These are phyloP conservation scores for Drosophila paramelanica DNA, from an alignment of 2,888 invertebrate genomes.

Conservation along the genomic window DNA sequence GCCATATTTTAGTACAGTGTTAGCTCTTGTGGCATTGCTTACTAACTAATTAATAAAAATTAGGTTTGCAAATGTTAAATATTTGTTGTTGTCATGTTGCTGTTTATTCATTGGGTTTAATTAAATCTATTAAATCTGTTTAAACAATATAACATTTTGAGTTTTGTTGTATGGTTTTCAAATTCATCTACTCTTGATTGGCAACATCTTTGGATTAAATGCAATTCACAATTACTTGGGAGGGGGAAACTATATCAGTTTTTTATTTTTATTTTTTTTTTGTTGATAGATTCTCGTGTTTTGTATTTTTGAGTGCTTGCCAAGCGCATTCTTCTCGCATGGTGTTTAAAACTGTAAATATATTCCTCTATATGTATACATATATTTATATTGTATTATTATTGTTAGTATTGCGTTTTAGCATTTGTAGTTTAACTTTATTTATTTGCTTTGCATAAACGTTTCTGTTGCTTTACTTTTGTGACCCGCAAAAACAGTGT, in stretches of 20 bases:
- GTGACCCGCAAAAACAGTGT: constrained; percentile 76
- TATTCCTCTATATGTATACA: constrained; percentile 47
- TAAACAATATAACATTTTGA: constrained; percentile 39
- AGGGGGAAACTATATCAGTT: constrained; percentile 28
- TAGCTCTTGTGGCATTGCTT: constrained; percentile 55
- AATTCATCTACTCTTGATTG: constrained; percentile 52
- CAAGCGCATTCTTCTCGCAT: constrained; percentile 58
- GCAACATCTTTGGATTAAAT: constrained; percentile 77
- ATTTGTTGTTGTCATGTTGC: constrained; percentile 33
- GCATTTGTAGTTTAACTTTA: constrained; percentile 55
- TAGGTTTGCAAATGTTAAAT: constrained; percentile 54
- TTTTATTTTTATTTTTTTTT: constrained; percentile 10
- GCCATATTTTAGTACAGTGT: constrained; percentile 40
- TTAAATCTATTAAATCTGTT: constrained; percentile 32
- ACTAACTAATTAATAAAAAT: constrained; percentile 75
- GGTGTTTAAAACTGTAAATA: constrained; percentile 52
- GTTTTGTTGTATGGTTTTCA: constrained; percentile 12
- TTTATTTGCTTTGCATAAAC: constrained; percentile 57
- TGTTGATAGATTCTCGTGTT: not conserved
- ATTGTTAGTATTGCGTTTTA: constrained; percentile 64
- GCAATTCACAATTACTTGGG: constrained; percentile 61
- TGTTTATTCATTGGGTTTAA: constrained; percentile 31
- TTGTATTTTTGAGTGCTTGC: constrained; percentile 22
- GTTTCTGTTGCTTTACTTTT: constrained; percentile 40
- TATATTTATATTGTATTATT: constrained; percentile 37